Evolutionary conservation across 1,140 invertebrate species (phyloP).

Genomic region (Bombyx mori): ASM3026992v2 NC_085126.1:6218501-6219000

Average conservation of each 20-base stretch:
- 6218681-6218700: slow-evolving; percentile 70
- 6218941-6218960: no score
- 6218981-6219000: no score
- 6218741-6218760: slow-evolving; percentile 71
- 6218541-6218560: slow-evolving; percentile 71
- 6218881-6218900: no score
- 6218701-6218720: slow-evolving; percentile 72
- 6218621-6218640: slow-evolving; percentile 45
- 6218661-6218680: slow-evolving; percentile 58
- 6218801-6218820: slow-evolving; percentile 66
- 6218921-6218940: no score
- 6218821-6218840: slow-evolving; percentile 52
- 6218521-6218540: slow-evolving; percentile 71
- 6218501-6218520: slow-evolving; percentile 62
- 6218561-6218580: slow-evolving; percentile 73
- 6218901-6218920: no score
- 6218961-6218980: no score
- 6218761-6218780: slow-evolving; percentile 72
- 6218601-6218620: slow-evolving; percentile 68
- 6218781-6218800: slow-evolving; percentile 71
- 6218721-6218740: slow-evolving; percentile 73
- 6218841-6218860: slow-evolving; percentile 2
- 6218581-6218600: slow-evolving; percentile 72
- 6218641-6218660: slow-evolving; percentile 51
- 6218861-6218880: no score